Percentiles rank a stretch among this genome's conserved stretches.
Conservation (phyloP, 23 tunicate genomes). For the Halocynthia aurantium region DNA sequence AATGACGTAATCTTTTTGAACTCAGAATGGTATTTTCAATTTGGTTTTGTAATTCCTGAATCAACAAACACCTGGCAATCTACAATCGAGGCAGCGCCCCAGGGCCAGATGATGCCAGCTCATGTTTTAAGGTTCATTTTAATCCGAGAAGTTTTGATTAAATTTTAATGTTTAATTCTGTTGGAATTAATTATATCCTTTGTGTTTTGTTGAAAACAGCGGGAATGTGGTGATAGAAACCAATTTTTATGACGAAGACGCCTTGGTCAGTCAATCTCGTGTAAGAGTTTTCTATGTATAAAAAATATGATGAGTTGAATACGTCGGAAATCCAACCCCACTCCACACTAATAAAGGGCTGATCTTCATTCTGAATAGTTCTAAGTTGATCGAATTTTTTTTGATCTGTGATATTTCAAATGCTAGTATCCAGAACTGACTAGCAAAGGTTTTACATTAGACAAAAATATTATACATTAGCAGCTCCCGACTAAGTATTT, state of each 20-base stretch:
- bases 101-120: constrained; percentile 91
- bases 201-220: constrained; percentile 27
- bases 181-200: neutral
- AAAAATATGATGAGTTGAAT: neutral
- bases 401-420: too few species aligned
- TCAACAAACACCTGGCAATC: constrained; percentile 98
- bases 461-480: too few species aligned
- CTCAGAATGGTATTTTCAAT: constrained; percentile 95
- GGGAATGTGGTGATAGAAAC: constrained; percentile 98
- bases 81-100: constrained; percentile 94
- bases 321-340: too few species aligned
- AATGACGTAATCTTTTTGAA: neutral
- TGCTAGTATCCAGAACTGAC: too few species aligned
- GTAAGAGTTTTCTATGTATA: constrained; percentile 88
- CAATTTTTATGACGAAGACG: constrained; percentile 73
- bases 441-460: too few species aligned
- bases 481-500: too few species aligned
- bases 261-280: constrained; percentile 71
- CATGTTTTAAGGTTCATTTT: constrained; percentile 54
- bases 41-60: constrained; percentile 98
- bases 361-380: too few species aligned
- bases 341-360: too few species aligned
- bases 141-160: too few species aligned
- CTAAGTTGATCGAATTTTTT: too few species aligned
- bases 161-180: too few species aligned